Conservation (phyloP, 2,797 vertebrate species). For the Phrynocephalus forsythii region DNA sequence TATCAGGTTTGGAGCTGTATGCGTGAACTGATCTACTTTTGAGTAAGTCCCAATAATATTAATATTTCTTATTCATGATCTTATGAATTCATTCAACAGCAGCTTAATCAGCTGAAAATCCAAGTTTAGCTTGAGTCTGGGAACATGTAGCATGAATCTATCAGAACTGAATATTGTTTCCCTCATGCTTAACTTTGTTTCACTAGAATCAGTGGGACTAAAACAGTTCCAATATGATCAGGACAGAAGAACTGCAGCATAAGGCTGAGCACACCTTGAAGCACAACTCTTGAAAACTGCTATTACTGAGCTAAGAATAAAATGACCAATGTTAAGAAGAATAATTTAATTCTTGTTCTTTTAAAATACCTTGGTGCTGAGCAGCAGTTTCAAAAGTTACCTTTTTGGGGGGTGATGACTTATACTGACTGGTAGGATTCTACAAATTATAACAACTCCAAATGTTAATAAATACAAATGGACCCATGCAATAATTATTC, state of each 20-base stretch:
- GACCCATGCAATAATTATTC: neutral
- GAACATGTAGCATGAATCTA: neutral
- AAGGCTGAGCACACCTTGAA: neutral
- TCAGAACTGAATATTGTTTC: neutral
- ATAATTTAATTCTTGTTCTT: neutral
- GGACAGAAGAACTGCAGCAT: neutral
- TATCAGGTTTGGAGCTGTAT: conserved; percentile 25
- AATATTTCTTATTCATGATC: neutral
- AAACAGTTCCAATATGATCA: neutral
- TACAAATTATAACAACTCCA: neutral
- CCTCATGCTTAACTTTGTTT: neutral
- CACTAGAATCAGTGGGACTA: neutral
- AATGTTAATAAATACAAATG: neutral
- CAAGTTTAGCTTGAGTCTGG: too few species aligned
- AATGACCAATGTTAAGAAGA: neutral
- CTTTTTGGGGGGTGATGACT: too few species aligned
- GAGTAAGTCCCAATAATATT: neutral
- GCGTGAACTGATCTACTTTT: conserved; percentile 16
- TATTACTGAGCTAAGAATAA: neutral
- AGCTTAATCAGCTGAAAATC: too few species aligned
- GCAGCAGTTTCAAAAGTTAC: too few species aligned
- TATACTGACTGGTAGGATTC: too few species aligned
- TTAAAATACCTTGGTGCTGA: neutral
- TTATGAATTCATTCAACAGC: too few species aligned
- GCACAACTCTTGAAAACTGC: neutral